Evolutionary conservation across 2,888 invertebrate species (phyloP), one percentile per base, ranked within the genome.

Genomic region (Dysmachus trigonus): DNA sequence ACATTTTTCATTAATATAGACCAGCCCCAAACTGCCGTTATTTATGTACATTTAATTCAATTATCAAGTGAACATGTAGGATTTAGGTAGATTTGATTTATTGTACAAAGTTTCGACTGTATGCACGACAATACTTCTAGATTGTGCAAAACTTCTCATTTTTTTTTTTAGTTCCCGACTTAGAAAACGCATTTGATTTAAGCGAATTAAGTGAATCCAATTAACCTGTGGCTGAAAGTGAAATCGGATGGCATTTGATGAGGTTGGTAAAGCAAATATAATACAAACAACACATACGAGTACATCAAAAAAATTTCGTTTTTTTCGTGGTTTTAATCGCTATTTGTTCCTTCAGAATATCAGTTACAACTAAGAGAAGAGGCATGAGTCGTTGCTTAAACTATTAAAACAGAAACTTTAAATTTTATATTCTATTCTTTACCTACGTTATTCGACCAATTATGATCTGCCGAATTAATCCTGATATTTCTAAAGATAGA

Each of bases 21-120:
- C 81, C 81, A 53, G 47, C 47, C 18, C 81, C 33, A 81, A 81
- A 81, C 81, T 81, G 81, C 81, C 81, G 53, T 81, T 53, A 30
- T 81, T 53, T 31, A 31, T 53, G 31, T 27, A 41, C 41, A 77
- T 47, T 77, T 77, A 77, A 41, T 41, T 27, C 41, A 77, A 47
- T 77, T 47, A 77, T 27, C n/a, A 8, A 62, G 6, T 47, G 41
- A 47, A 76, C 4, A 76, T 18, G 38, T 38, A 38, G 33, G 13
- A 35, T 76, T 76, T 76, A 76, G 76, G 15, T 35, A 76, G 22
- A 13, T 10, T 15, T 76, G n/a, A 76, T 38, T 18, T 74, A 76
- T 41, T 83, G 83, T 83, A 83, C 83, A 83, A 82, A 82, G 30
- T 51, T 51, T 53, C 38, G 51, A 79, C 13, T 31, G 27, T 47